Evolutionary conservation across 2,888 invertebrate species (phyloP).

Genomic region (Embidobia sp.): DNA sequence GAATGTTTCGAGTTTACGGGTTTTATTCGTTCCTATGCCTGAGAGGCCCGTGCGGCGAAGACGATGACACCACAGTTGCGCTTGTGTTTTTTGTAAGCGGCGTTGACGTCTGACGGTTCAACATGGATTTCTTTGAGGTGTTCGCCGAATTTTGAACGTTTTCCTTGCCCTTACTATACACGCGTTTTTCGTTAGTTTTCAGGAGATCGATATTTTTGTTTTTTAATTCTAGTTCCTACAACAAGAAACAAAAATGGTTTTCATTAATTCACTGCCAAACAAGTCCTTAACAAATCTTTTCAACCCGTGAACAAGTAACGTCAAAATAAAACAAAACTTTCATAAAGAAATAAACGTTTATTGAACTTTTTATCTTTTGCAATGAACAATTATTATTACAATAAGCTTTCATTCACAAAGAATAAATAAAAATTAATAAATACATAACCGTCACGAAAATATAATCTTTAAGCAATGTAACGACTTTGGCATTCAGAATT

Average conservation of each 20-base stretch:
- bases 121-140: conserved; percentile 47
- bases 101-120: conserved; percentile 46
- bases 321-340: conserved; percentile 43
- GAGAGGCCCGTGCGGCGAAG: conserved; percentile 81
- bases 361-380: conserved; percentile 24
- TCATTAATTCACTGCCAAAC: neutral
- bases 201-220: conserved; percentile 72
- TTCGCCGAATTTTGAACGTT: conserved; percentile 74
- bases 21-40: conserved; percentile 80
- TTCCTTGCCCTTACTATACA: conserved; percentile 81
- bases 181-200: conserved; percentile 79
- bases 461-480: conserved; percentile 29
- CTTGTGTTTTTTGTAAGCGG: conserved; percentile 74
- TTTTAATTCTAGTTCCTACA: conserved; percentile 72
- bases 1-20: conserved; percentile 13
- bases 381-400: conserved; percentile 38
- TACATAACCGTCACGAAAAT: conserved; percentile 31
- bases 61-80: conserved; percentile 73
- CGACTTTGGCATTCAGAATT: conserved; percentile 21
- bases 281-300: too few species aligned
- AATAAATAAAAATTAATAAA: conserved; percentile 20
- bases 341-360: conserved; percentile 43
- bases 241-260: conserved; percentile 42
- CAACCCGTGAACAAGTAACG: neutral
- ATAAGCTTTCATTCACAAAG: conserved; percentile 14